Conservation (phyloP, 1,140 invertebrate genomes). For the Procambarus virginalis region DNA sequence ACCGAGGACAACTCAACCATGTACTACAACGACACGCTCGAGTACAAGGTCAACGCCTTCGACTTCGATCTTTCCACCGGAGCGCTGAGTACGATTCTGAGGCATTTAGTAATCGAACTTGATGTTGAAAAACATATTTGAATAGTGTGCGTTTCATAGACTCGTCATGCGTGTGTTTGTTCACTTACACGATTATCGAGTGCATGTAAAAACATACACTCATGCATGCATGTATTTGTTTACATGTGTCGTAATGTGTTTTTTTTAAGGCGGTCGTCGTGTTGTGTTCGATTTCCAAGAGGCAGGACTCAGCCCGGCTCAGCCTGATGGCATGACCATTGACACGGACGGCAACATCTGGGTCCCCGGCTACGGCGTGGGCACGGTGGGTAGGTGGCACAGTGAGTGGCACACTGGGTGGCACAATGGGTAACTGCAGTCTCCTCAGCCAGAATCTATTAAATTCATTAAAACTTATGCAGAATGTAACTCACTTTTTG, state of each 20-base stretch:
- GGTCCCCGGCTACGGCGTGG: not conserved
- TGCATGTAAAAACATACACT: no score
- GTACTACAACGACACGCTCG: not conserved
- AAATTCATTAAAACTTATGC: no score
- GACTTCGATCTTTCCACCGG: not conserved
- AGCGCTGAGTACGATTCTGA: not conserved
- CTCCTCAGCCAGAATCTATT: no score
- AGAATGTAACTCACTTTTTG: no score
- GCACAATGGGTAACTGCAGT: no score
- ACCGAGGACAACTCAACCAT: not conserved
- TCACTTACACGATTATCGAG: no score
- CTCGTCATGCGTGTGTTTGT: no score
- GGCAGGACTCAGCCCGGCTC: not conserved
- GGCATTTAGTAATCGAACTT: not conserved
- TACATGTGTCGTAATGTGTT: no score
- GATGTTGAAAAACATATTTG: not conserved
- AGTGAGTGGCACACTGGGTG: no score
- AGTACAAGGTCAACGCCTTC: not conserved
- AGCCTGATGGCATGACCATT: slow-evolving; percentile 13
- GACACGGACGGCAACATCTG: slow-evolving; percentile 8
- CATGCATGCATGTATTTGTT: no score
- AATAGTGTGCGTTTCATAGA: not conserved
- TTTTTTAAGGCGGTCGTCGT: not conserved
- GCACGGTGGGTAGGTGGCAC: not conserved
- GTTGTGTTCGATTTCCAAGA: not conserved